Base-by-base conservation (phyloP, 1,140 invertebrate genomes). In the Halyomorpha halys region DNA sequence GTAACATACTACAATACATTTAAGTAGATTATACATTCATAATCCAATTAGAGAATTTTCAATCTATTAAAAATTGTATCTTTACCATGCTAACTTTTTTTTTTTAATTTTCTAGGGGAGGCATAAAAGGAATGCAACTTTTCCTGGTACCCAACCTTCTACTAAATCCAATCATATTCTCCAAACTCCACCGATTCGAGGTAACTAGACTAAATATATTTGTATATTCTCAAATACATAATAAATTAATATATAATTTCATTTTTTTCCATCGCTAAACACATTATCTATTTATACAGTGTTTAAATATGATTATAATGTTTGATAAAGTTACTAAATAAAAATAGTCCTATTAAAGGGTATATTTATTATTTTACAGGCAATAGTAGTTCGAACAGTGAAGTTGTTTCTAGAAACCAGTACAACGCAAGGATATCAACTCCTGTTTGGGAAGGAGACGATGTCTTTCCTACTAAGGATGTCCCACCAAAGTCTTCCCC, bases 61-160 rank as follows among this genome's bases (percentile, higher is more conserved):
- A 30, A 30, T 30, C 8, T 30, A 3, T 4, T 30, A 3, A 30
- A 13, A 39, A 39, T 39, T 39, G 1, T 39, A 39, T 39, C 11
- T 13, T 39, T 13, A 13, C 1, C 6, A 39, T 39, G 34, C 6
- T 39, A 13, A 39, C 4, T 13, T 49, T 21, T 39, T 61, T 59
- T 68, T 66, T 67, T 65, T 66, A 68, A 30, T 71, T 68, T 77
- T 76, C 54, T 76, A 85, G 80, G 85, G 86, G 49, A 82, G 86
- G 51, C 86, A 89, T 70, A 90, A 89, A 75, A 78, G 87, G 63
- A 91, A 91, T 72, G 87, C 89, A 0, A 87, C 85, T n/a, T 86
- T 86, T 73, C 84, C 85, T 47, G 83, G 84, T n/a, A 82, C 83
- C n/a, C 83, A 85, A 70, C 79, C 83, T 8, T 78, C 75, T 54